phyloP scores from a whole-genome alignment of 2,113 vertebrate genomes.

The Spea multiplicata region DNA sequence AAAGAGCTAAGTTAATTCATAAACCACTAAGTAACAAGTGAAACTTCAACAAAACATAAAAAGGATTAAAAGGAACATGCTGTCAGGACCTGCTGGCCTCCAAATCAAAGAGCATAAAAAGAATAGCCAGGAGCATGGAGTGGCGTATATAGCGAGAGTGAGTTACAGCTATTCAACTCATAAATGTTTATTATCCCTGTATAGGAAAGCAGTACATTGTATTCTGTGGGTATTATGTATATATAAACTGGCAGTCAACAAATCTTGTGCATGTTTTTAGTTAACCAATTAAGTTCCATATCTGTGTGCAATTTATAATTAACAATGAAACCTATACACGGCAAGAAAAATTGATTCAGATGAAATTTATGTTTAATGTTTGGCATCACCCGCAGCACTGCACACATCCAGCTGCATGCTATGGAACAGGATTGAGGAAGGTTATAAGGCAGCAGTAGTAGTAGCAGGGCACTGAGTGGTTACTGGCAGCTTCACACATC shows the following conservation, averaged over 20 bases:
- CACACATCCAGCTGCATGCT: no score
- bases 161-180: constrained; percentile 1
- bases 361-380: no score
- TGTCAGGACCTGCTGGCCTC: constrained; percentile 27
- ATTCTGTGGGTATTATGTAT: not conserved
- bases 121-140: constrained; percentile 3
- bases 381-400: no score
- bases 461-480: no score
- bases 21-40: constrained; percentile 38
- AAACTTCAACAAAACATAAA: constrained; percentile 39
- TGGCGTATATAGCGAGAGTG: not conserved
- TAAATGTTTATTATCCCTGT: not conserved
- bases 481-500: no score
- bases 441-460: no score
- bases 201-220: not conserved
- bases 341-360: no score
- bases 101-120: constrained; percentile 33
- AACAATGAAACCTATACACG: no score
- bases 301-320: no score
- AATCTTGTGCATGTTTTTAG: not conserved
- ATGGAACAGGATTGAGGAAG: no score
- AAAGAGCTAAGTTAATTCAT: constrained; percentile 37
- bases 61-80: constrained; percentile 24
- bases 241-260: not conserved
- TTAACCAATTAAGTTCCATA: not conserved